Evolutionary conservation across 2,797 vertebrate genomes (phyloP).

Genomic region (Sebastes aleutianus): DNA sequence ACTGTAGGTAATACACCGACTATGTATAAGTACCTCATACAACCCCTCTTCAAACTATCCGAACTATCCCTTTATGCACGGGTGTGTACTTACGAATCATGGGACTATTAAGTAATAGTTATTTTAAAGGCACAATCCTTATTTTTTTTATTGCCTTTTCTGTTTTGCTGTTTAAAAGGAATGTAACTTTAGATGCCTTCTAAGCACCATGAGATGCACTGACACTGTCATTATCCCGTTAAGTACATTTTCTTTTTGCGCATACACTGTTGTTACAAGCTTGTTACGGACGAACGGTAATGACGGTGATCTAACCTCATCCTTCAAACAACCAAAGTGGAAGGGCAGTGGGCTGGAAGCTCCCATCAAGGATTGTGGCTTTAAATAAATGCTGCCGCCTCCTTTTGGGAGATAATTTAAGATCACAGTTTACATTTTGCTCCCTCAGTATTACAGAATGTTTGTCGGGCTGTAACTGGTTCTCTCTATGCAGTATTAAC

Average conservation of each 20-base stretch:
- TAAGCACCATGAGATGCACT: conserved; percentile 57
- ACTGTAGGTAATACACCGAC: not conserved
- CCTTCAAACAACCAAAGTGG: conserved; percentile 44
- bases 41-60: not conserved
- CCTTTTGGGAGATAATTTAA: conserved; percentile 13
- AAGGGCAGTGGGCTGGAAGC: conserved; percentile 19
- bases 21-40: not conserved
- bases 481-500: conserved; percentile 52
- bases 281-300: not conserved
- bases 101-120: conserved; percentile 25
- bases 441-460: conserved; percentile 51
- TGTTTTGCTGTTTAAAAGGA: conserved; percentile 62
- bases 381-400: conserved; percentile 42
- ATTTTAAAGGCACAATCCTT: conserved; percentile 58
- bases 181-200: conserved; percentile 63
- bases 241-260: conserved; percentile 17
- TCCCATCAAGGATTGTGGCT: conserved; percentile 54
- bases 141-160: conserved; percentile 26
- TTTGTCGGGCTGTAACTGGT: conserved; percentile 19
- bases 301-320: conserved; percentile 23
- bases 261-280: conserved; percentile 38
- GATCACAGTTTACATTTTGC: conserved; percentile 48
- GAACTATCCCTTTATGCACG: not conserved
- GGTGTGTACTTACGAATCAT: not conserved
- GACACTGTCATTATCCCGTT: conserved; percentile 38